phyloP scores from a whole-genome alignment of 2,888 invertebrate genomes.

The Nasonovia ribisnigri region DNA sequence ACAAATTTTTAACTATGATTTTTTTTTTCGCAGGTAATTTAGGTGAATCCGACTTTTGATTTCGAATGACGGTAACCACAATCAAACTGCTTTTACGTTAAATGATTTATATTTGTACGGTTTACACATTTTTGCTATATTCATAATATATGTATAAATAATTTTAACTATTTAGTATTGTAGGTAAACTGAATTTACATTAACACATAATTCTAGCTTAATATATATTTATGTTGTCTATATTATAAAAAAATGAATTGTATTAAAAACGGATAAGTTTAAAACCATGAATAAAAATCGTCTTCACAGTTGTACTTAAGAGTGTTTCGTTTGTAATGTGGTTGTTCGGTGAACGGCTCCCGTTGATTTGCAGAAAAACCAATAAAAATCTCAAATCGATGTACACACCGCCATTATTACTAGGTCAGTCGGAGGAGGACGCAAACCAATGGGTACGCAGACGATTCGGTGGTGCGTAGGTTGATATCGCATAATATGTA shows the following conservation, averaged over 20 bases:
- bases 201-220: conserved; percentile 42
- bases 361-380: neutral
- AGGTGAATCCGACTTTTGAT: conserved; percentile 67
- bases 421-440: neutral
- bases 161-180: conserved; percentile 50
- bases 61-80: neutral
- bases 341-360: neutral
- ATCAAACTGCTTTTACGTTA: conserved; percentile 47
- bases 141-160: conserved; percentile 48
- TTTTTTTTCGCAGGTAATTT: conserved; percentile 66
- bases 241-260: neutral
- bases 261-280: conserved; percentile 7
- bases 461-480: neutral
- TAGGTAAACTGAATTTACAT: conserved; percentile 43
- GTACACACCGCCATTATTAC: neutral
- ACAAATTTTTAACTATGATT: neutral
- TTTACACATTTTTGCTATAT: conserved; percentile 47
- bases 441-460: neutral
- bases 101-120: conserved; percentile 52
- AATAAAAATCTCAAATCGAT: neutral
- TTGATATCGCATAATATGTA: neutral
- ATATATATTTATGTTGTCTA: conserved; percentile 6
- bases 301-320: neutral
- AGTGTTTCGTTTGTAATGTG: neutral
- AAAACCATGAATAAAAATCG: neutral